Evolutionary conservation across 2,797 vertebrate species (phyloP).

Genomic region (Cyclura pinguis): DNA sequence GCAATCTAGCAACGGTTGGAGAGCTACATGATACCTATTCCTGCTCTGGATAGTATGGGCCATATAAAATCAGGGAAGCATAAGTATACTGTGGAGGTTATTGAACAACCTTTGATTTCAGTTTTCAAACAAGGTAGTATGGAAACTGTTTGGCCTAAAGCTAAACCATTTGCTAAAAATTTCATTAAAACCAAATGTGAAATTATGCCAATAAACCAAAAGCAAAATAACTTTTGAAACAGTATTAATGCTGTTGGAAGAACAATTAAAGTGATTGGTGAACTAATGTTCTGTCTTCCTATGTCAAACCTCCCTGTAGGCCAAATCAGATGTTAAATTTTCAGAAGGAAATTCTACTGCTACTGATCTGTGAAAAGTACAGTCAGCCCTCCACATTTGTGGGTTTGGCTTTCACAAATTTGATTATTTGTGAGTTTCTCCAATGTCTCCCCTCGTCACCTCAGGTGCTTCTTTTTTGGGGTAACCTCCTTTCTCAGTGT

Average conservation of each 20-base stretch:
- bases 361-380: no score
- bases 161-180: constrained; percentile 22
- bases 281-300: background rate
- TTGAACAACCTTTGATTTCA: constrained; percentile 17
- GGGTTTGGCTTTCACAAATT: no score
- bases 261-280: background rate
- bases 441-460: no score
- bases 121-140: background rate
- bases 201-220: constrained; percentile 31
- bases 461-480: no score
- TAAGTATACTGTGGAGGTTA: background rate
- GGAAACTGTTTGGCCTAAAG: constrained; percentile 36
- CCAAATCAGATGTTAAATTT: background rate
- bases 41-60: background rate
- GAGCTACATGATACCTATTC: no score
- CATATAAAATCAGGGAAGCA: background rate
- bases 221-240: constrained; percentile 11
- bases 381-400: no score
- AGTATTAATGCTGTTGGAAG: constrained; percentile 39
- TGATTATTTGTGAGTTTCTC: no score
- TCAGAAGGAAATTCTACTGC: background rate
- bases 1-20: background rate
- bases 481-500: no score
- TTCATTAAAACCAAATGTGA: constrained; percentile 35
- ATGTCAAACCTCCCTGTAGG: constrained; percentile 21